Conservation (phyloP, 2,888 invertebrate genomes). For the Agrenia bidenticulata region DNA sequence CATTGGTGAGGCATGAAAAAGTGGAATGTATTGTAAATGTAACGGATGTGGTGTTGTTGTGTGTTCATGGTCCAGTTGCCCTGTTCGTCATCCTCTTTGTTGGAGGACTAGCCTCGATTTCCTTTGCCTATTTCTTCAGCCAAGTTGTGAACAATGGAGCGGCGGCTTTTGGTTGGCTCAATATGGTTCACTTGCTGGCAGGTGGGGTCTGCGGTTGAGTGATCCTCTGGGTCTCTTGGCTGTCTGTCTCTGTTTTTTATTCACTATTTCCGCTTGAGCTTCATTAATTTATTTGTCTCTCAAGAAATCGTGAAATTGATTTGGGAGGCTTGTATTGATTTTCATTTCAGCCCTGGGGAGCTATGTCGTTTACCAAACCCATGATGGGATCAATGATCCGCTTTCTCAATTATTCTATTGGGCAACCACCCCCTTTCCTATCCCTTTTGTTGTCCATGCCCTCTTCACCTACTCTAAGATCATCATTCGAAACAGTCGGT, state of each 20-base stretch:
- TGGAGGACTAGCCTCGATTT: constrained; percentile 14
- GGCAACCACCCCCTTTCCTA: constrained; percentile 24
- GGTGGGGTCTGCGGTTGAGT: constrained; percentile 15
- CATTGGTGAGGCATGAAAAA: no score
- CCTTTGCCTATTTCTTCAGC: constrained; percentile 28
- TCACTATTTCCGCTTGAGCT: no score
- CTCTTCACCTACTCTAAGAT: constrained; percentile 23
- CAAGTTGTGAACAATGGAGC: constrained; percentile 22
- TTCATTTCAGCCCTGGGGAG: constrained; percentile 21
- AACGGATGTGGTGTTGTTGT: no score
- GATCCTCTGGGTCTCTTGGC: no score
- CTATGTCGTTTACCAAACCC: constrained; percentile 23
- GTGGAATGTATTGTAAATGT: no score
- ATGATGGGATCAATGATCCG: constrained; percentile 20
- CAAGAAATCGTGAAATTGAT: no score
- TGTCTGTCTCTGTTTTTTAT: no score
- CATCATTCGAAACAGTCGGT: constrained; percentile 15
- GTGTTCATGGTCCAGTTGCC: constrained; percentile 16
- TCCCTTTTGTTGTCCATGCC: constrained; percentile 32
- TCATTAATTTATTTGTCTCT: no score
- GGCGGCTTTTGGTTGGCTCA: constrained; percentile 28
- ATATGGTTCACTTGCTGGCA: constrained; percentile 28
- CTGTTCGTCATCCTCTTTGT: constrained; percentile 22
- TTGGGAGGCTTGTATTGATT: no score
- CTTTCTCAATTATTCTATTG: constrained; percentile 21